Base-by-base conservation (phyloP, 2,113 vertebrate species). In the Atrichornis clamosus region DNA sequence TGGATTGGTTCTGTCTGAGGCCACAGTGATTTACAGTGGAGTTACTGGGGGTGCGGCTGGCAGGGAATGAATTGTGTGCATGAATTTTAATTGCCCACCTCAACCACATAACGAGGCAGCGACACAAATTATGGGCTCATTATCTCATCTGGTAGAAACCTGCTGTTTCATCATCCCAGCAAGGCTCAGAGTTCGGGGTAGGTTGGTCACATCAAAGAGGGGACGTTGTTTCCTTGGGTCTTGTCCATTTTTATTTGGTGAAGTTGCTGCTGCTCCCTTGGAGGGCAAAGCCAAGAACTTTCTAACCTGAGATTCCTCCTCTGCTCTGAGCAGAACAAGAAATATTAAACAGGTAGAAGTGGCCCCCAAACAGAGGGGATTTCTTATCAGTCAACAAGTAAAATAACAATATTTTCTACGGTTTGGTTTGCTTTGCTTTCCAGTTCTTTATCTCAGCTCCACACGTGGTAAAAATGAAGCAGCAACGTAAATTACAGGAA, bases 221-320 rank as follows among this genome's bases (percentile, higher is more conserved):
- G 15, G 28, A 74, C 22, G 67, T 24, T 74, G 17, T 76, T 84
- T 60, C 46, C 50, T 52, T 58, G 15, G 13, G 6, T 30, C 91
- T 79, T 58, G 47, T 44, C 32, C 39, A 4, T 39, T 89, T 93
- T 58, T 93, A 23, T 49, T 75, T 19, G 5, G 12, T 19, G 19
- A 50, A 69, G 32, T 62, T 56, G 20, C 42, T 86, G 32, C 70
- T 82, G 59, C 62, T 65, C 21, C 59, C 72, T 30, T 6, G 41
- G 39, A 72, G 78, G 47, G 58, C 39, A 89, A 64, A 91, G 35
- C 47, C 63, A 69, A 97, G 68, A 85, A 90, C 88, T 97, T 96
- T 74, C 64, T 84, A 77, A 68, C 26, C 37, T 89, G 27, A 55
- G 33, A 35, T 42, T 93, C 60, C 63, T 91, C 39, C 59, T 74